phyloP scores from a whole-genome alignment of 2,113 vertebrate species.

The Cricetomys ansorgei region DNA sequence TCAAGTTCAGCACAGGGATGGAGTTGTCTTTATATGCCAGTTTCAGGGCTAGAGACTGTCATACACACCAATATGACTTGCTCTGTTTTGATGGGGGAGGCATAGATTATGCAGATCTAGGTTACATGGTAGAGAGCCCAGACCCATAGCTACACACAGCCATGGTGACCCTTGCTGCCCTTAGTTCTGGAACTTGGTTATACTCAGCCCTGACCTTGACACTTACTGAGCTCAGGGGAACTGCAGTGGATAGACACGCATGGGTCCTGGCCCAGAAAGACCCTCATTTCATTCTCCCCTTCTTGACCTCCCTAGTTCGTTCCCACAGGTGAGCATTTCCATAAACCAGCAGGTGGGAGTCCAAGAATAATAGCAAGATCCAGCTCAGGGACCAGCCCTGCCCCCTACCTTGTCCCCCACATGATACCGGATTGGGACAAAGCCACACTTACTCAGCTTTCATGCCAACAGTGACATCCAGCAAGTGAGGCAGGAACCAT shows the following conservation, averaged over 20 bases:
- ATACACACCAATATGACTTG: accelerated
- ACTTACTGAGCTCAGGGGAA: background rate
- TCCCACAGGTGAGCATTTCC: background rate
- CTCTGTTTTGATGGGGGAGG: background rate
- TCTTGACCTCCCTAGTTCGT: background rate
- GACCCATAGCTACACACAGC: background rate
- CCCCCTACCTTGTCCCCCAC: background rate
- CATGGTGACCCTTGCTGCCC: background rate
- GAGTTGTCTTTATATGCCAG: background rate
- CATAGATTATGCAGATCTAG: background rate
- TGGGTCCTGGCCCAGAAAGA: background rate
- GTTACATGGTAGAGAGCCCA: background rate
- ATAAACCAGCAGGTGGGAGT: background rate
- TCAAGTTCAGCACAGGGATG: background rate
- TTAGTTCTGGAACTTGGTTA: background rate
- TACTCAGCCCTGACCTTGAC: background rate
- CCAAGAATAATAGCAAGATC: background rate
- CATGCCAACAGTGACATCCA: background rate
- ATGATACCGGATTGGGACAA: background rate
- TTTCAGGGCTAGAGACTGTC: background rate
- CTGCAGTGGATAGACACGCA: background rate
- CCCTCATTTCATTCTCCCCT: background rate
- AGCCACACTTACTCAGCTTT: background rate
- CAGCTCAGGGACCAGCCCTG: background rate
- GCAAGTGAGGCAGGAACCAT: background rate